Evolutionary conservation across 1,140 invertebrate species (phyloP).

Genomic region (Scaptomyza montana): DNA sequence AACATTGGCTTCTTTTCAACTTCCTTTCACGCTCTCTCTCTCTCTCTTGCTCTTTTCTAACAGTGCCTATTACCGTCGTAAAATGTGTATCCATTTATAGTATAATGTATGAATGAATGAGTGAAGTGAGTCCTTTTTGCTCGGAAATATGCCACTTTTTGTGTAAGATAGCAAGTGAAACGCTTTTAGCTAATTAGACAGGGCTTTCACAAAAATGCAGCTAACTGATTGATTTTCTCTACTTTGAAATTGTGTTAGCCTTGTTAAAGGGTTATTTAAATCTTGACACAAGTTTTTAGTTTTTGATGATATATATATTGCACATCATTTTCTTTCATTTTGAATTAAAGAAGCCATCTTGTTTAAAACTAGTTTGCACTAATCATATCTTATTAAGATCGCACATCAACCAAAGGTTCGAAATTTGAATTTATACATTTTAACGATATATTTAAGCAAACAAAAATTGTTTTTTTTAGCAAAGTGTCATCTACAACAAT

Average conservation of each 20-base stretch:
- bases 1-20: slow-evolving; percentile 20
- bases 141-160: slow-evolving; percentile 12
- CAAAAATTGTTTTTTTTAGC: too few species aligned
- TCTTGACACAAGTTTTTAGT: background rate
- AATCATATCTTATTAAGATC: too few species aligned
- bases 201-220: slow-evolving; percentile 8
- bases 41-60: background rate
- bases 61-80: slow-evolving; percentile 6
- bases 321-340: too few species aligned
- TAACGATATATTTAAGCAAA: too few species aligned
- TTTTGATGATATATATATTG: background rate
- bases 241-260: background rate
- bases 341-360: too few species aligned
- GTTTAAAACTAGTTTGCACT: too few species aligned
- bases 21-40: background rate
- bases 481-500: too few species aligned
- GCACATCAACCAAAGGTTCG: too few species aligned
- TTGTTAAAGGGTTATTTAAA: background rate
- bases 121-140: slow-evolving; percentile 24
- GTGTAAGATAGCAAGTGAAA: slow-evolving; percentile 17
- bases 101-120: slow-evolving; percentile 40
- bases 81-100: slow-evolving; percentile 8
- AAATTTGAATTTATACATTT: too few species aligned
- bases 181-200: slow-evolving; percentile 67
- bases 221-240: slow-evolving; percentile 18